Base-by-base conservation (phyloP, 1,140 invertebrate species). In the Drosophila triauraria region DNA sequence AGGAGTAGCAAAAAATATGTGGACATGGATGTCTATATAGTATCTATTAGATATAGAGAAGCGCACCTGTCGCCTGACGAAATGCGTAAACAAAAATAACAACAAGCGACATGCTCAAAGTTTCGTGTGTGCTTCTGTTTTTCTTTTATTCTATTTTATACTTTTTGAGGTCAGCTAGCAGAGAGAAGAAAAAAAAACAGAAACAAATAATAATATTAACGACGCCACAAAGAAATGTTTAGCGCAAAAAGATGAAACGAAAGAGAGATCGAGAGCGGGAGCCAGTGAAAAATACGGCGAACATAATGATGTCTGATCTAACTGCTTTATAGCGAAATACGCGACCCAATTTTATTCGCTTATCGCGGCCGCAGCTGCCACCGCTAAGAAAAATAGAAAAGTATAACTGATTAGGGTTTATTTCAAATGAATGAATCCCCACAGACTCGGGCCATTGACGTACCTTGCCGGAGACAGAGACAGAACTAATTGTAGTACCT, bases 1-100 rank as follows among this genome's bases (percentile, higher is more conserved):
- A 32, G 17, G 13, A 12, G 32, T 15, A 27, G 43, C 17, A 42
- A 30, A 44, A 65, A 59, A 71, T 60, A 71, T 60, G 44, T 23
- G 25, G 3, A 78, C 43, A 58, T 57, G 64, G 25, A 47, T 50
- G 43, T 63, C 53, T 72, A 48, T 43, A 43, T 53, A 30, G 67
- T 70, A 61, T 64, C 69, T 30, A 20, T 48, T 80, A 84, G 43
- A 84, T 78, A 85, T 78, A 78, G 67, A 78, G 70, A 70, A 70
- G 74, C 84, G 84, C 84, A 87, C 84, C 84, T 87, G 84, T 87
- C 84, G 84, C 75, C 78, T 79, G 65, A 76, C 70, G 75, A 78
- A 82, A 86, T 56, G 76, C 84, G 77, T 78, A 84, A 88, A 84
- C 77, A 87, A 77, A 87, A 87, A 88, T 84, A 90, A 87, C 80